Conservation (phyloP, 2,888 invertebrate genomes). For the Marasmarcha lunaedactyla region DNA sequence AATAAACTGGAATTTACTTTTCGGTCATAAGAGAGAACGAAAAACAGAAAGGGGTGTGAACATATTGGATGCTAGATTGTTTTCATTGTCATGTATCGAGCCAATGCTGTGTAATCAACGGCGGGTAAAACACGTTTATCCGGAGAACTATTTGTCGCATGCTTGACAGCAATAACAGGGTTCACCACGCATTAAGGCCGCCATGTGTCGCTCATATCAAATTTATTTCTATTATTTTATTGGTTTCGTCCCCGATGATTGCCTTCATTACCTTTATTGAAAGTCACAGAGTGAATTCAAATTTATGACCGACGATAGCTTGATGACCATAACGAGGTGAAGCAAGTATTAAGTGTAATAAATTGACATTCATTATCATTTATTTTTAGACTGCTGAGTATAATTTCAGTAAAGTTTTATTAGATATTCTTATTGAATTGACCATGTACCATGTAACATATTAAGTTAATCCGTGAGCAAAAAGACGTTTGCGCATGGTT, state of each 20-base stretch:
- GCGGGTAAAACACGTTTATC: slow-evolving; percentile 48
- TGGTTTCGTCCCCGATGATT: slow-evolving; percentile 58
- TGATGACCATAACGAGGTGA: slow-evolving; percentile 61
- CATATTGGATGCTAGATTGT: slow-evolving; percentile 56
- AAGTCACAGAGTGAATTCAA: slow-evolving; percentile 64
- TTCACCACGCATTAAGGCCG: slow-evolving; percentile 57
- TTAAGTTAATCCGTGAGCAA: background rate
- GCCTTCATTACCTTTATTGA: slow-evolving; percentile 67
- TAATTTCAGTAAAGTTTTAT: slow-evolving; percentile 19
- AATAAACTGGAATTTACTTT: slow-evolving; percentile 70
- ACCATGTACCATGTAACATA: too few relatives aligned
- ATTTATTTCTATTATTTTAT: slow-evolving; percentile 71
- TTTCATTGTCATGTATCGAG: slow-evolving; percentile 58
- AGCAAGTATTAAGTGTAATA: slow-evolving; percentile 59
- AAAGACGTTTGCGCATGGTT: slow-evolving; percentile 14
- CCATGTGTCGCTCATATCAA: slow-evolving; percentile 71
- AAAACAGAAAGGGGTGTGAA: slow-evolving; percentile 67
- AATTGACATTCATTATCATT: slow-evolving; percentile 39
- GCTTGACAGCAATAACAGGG: slow-evolving; percentile 70
- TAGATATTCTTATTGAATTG: background rate
- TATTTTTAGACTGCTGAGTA: slow-evolving; percentile 29
- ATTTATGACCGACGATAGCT: slow-evolving; percentile 62
- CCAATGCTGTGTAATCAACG: slow-evolving; percentile 67
- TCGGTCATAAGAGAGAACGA: slow-evolving; percentile 64
- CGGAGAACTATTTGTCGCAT: slow-evolving; percentile 65